Percentiles rank a stretch among this genome's conserved stretches.
Conservation (phyloP, 2,113 vertebrate species). For the Microtus ochrogaster region DNA sequence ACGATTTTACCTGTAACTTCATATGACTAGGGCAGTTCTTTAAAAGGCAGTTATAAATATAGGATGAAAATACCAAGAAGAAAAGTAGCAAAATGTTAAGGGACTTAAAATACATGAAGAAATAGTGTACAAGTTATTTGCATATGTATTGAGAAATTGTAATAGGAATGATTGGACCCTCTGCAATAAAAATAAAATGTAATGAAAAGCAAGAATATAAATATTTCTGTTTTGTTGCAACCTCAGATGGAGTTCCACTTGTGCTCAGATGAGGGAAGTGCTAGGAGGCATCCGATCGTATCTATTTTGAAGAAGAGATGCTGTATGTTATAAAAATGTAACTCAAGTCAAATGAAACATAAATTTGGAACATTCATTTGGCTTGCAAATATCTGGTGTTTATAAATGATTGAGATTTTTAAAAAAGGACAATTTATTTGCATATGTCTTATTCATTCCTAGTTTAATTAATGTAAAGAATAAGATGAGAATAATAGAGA, state of each 20-base stretch:
- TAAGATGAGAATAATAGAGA: neutral
- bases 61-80: neutral
- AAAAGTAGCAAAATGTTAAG: constrained; percentile 25
- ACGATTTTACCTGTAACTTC: neutral
- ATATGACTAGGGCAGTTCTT: neutral
- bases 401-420: neutral
- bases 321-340: neutral
- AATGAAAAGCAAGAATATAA: constrained; percentile 37
- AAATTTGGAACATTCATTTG: neutral
- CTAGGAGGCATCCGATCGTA: neutral
- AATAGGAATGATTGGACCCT: neutral
- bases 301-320: neutral
- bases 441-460: neutral
- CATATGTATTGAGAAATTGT: constrained; percentile 50
- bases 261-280: neutral
- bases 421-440: neutral
- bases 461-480: neutral
- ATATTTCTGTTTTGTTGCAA: neutral
- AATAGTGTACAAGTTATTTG: constrained; percentile 29
- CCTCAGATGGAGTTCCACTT: neutral
- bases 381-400: neutral
- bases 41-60: neutral
- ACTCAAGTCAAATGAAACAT: neutral
- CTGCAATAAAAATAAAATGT: constrained; percentile 46
- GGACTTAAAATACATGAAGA: neutral